Evolutionary conservation across 2,113 vertebrate species (phyloP), one percentile per base, ranked within the genome.

Genomic region (Capreolus pygargus): DNA sequence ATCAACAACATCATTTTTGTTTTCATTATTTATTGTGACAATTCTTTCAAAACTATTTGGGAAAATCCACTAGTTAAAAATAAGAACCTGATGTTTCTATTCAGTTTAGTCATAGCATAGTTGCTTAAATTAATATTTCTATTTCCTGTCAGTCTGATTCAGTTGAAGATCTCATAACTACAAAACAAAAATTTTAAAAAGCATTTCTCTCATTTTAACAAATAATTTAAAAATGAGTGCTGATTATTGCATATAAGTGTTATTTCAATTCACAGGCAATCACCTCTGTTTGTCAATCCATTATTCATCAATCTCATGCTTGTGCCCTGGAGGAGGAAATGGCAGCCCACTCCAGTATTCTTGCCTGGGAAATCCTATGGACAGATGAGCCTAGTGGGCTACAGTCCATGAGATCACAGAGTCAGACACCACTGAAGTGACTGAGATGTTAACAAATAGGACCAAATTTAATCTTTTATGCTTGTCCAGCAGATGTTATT

Each of bases 251-350:
- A 60, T 6, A 79, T 57, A 28, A 47, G 64, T 50, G 76, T 84
- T 88, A 78, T 86, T 97, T 94, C 76, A 97, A 91, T 95, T 95
- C 30, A 78, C 19, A 87, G 17, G n/a, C 55, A 81, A 52, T 82
- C 21, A 47, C n/a, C n/a, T 90, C 17, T 88, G 30, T 54, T 87
- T 96, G 47, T 79, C 45, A 54, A 30, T 54, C 2, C 6, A 84
- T 93, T 57, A 92, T 58, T 95, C 61, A 94, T 84, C 7, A 1
- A 7, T 5, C n/a, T 70, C 67, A 23, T 12, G 67, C 67, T 70
- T 10, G 5, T 0, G 0, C n/a, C n/a, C 67, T 70, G n/a, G 67
- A 70, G 67, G 19, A 70, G n/a, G 67, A 70, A 70, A 70, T 39
- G 67, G n/a, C 67, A 39, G 19, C 67, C n/a, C 67, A 70, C 67